Base-by-base conservation (phyloP, 2,888 invertebrate species). In the Barypeithes pellucidus region DNA sequence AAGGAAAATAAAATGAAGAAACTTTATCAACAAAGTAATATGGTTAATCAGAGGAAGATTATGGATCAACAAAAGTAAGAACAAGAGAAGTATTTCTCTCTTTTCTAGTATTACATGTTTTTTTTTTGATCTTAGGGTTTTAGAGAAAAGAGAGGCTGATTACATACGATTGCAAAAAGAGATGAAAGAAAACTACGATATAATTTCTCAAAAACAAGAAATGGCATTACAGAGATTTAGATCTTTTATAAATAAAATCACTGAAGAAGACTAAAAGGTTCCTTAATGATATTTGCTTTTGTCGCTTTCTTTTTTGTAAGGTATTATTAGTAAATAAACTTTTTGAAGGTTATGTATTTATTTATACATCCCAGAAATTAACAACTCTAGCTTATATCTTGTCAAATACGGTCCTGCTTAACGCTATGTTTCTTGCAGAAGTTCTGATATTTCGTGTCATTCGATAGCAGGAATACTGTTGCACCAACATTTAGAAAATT, bases 161-260 rank as follows among this genome's bases (percentile, higher is more conserved):
- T 57, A 18, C 16, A 11, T 11, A 12, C 24, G 11, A 18, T 3
- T 57, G 33, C 16, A 57, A 3, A 11, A 16, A 57, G 54, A 36
- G 11, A 11, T 57, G 9, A 57, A 57, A 33, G 11, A 33, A 33
- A 33, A 3, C 8, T 57, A 33, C 18, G 7, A 33, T n/a, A 14
- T 14, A 33, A 29, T 57, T 57, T 18, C 16, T 9, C n/a, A 57
- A 29, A 57, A 33, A 36, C 54, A 57, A 57, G 54, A 57, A 36
- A 57, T 57, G 33, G 33, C 36, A 9, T 57, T 57, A 33, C 9
- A 33, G 22, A 14, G 8, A 33, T 57, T 33, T 11, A 57, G 16
- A 33, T 9, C 7, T 14, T 57, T 33, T 33, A 11, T 57, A 4
- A 12, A 8, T 33, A 33, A 57, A 57, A 18, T 57, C 16, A 16